Percentiles rank a stretch among this genome's conserved stretches.
Conservation (phyloP, 2,888 invertebrate genomes). For the Diogma glabrata region DNA sequence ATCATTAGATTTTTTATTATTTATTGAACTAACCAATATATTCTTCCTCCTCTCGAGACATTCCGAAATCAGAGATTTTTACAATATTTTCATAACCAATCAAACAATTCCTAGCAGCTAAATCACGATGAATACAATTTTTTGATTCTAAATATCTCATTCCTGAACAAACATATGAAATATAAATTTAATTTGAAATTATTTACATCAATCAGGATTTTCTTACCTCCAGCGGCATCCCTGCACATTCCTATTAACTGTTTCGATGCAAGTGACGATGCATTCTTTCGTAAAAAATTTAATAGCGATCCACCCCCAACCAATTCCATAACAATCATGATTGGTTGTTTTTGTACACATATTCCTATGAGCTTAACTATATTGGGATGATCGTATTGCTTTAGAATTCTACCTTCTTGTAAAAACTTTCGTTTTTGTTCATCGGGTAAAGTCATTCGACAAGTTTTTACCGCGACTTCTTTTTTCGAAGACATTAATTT, state of each 20-base stretch:
- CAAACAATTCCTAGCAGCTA: conserved; percentile 84
- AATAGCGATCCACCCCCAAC: conserved; percentile 87
- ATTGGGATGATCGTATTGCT: conserved; percentile 94
- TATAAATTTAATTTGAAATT: background rate
- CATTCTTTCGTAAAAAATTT: conserved; percentile 74
- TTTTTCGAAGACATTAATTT: conserved; percentile 68
- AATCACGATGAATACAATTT: conserved; percentile 91
- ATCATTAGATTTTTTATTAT: conserved; percentile 1
- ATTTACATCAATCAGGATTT: background rate
- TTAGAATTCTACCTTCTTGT: conserved; percentile 88
- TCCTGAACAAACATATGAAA: conserved; percentile 25
- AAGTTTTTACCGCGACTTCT: conserved; percentile 93
- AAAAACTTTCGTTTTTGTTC: conserved; percentile 89
- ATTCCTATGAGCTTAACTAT: conserved; percentile 94
- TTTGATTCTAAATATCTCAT: conserved; percentile 94
- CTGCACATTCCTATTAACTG: conserved; percentile 80
- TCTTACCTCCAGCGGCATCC: conserved; percentile 74
- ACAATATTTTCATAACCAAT: conserved; percentile 70
- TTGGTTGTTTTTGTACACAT: conserved; percentile 94
- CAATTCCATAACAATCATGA: conserved; percentile 98
- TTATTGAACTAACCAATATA: conserved; percentile 68
- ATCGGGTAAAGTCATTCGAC: conserved; percentile 84
- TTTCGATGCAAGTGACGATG: conserved; percentile 49
- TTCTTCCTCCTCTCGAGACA: conserved; percentile 94
- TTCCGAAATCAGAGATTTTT: conserved; percentile 96